Evolutionary conservation across 1,140 invertebrate genomes (phyloP).

Genomic region (Chrysomallon squamiferum): DNA sequence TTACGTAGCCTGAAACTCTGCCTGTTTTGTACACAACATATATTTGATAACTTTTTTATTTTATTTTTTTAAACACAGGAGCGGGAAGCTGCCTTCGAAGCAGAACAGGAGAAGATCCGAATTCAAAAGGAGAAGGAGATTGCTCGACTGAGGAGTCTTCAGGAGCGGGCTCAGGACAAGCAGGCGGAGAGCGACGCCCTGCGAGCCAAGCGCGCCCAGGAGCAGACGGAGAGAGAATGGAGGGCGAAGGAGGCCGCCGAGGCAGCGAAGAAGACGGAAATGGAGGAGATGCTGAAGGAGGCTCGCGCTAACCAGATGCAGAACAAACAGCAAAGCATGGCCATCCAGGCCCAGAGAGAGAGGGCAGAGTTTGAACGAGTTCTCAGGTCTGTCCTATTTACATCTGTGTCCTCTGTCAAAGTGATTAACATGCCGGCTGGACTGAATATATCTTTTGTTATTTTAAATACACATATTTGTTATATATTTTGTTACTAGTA

Average conservation of each 20-base stretch:
- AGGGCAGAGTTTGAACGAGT: conserved; percentile 62
- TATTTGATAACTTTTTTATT: no score
- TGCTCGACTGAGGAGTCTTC: conserved; percentile 56
- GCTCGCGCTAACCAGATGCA: conserved; percentile 59
- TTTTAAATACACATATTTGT: no score
- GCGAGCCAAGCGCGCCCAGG: conserved; percentile 62
- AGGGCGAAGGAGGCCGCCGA: conserved; percentile 61
- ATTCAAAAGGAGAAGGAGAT: conserved; percentile 64
- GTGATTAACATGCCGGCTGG: no score
- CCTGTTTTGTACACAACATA: no score
- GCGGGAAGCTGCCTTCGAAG: conserved; percentile 61
- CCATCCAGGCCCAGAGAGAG: conserved; percentile 63
- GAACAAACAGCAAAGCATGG: conserved; percentile 62
- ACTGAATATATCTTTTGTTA: no score
- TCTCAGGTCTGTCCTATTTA: conserved; percentile 49
- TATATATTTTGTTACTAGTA: background rate
- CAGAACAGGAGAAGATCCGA: conserved; percentile 59
- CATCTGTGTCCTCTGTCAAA: no score
- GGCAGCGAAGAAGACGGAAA: conserved; percentile 56
- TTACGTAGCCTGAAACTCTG: no score
- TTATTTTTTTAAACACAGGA: no score
- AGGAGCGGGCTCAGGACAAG: conserved; percentile 62
- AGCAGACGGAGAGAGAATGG: conserved; percentile 64
- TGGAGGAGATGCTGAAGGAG: conserved; percentile 56
- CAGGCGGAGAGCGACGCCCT: conserved; percentile 62